phyloP scores from a whole-genome alignment of 2,113 vertebrate genomes.

The Crotalus tigris region DNA sequence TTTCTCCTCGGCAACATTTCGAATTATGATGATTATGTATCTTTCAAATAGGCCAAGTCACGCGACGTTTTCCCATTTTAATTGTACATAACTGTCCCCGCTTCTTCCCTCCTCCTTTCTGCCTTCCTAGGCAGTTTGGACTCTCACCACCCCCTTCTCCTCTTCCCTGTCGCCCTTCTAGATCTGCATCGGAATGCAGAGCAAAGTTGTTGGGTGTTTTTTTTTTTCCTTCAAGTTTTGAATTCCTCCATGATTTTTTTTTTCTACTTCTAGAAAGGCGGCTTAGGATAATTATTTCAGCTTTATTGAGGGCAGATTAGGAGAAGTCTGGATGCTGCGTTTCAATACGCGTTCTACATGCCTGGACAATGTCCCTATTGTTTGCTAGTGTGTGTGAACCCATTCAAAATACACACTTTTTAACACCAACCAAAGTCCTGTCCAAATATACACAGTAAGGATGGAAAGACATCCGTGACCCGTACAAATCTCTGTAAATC shows the following conservation, averaged over 20 bases:
- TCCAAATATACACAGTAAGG: constrained; percentile 90
- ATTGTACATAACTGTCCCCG: constrained; percentile 66
- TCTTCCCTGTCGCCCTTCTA: constrained; percentile 32
- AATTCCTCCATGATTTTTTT: constrained; percentile 96
- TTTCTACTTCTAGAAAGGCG: constrained; percentile 85
- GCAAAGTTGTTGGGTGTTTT: constrained; percentile 61
- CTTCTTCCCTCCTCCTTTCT: constrained; percentile 17
- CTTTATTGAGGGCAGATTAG: constrained; percentile 96
- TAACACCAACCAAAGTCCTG: constrained; percentile 89
- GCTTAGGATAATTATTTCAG: constrained; percentile 98
- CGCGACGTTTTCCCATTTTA: constrained; percentile 73
- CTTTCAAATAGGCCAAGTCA: constrained; percentile 62
- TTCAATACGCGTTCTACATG: constrained; percentile 86
- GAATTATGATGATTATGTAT: constrained; percentile 40
- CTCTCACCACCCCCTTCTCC: constrained; percentile 50
- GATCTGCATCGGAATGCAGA: constrained; percentile 88
- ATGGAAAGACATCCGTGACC: constrained; percentile 82
- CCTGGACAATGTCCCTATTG: constrained; percentile 90
- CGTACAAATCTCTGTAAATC: constrained; percentile 90
- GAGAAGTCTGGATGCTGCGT: constrained; percentile 86
- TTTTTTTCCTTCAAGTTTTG: constrained; percentile 75
- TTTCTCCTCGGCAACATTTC: constrained; percentile 59
- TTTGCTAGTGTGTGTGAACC: constrained; percentile 89
- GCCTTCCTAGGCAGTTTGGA: constrained; percentile 68
- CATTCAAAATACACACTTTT: constrained; percentile 91